phyloP scores from a whole-genome alignment of 2,113 vertebrate genomes.

The Chionis minor region DNA sequence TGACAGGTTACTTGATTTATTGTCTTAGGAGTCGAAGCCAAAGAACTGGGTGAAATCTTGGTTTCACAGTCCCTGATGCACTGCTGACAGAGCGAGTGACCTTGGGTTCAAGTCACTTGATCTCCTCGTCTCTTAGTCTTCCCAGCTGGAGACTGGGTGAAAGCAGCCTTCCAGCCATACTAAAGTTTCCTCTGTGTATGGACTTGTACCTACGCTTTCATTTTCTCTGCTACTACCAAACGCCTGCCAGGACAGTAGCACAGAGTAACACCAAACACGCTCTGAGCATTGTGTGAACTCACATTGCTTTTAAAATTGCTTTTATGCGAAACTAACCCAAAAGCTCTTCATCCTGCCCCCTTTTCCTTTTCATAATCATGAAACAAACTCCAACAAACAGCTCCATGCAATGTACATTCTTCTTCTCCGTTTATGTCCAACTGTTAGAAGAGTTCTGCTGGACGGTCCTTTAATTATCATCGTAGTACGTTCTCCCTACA shows the following conservation, averaged over 20 bases:
- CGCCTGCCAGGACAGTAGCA: neutral
- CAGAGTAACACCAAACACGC: neutral
- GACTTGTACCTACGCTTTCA: neutral
- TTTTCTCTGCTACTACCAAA: neutral
- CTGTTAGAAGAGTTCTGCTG: neutral
- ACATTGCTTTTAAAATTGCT: neutral
- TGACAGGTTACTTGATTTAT: conserved; percentile 57
- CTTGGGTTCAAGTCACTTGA: conserved; percentile 46
- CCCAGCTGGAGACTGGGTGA: conserved; percentile 25
- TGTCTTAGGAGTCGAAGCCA: neutral
- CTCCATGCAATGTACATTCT: neutral
- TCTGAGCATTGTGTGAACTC: neutral
- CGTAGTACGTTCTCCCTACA: accelerated
- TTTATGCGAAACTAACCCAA: neutral
- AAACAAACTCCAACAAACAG: neutral
- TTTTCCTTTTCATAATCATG: neutral
- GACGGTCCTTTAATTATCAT: neutral
- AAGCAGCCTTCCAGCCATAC: neutral
- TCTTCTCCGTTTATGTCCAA: neutral
- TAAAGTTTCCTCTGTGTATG: neutral
- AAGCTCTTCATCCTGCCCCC: neutral
- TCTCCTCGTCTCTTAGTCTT: neutral
- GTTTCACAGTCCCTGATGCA: conserved; percentile 34
- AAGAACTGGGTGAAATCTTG: conserved; percentile 38
- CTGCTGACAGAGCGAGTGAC: conserved; percentile 60